These are phyloP conservation scores for Halocynthia aurantium DNA, from an alignment of 23 tunicate species.

Conservation along the genomic window DNA sequence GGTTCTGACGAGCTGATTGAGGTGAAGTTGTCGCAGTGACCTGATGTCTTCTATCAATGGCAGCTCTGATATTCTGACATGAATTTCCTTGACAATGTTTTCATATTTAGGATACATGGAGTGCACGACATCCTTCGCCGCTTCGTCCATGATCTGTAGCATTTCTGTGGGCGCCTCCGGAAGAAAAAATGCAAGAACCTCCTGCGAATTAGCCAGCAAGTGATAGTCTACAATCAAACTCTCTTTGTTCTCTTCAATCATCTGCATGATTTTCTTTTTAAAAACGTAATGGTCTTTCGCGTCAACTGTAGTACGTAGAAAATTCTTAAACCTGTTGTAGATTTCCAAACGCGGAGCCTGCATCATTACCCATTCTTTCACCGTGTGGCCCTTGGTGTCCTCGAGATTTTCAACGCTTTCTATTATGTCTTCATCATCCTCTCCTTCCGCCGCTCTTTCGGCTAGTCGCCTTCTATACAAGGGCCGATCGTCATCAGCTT, in stretches of 20 bases:
- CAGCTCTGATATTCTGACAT: conserved; percentile 80
- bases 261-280: conserved; percentile 90
- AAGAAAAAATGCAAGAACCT: conserved; percentile 89
- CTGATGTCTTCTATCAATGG: conserved; percentile 93
- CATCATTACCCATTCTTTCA: conserved; percentile 93
- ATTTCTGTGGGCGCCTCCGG: conserved; percentile 97
- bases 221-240: conserved; percentile 90
- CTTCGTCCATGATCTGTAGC: conserved; percentile 89
- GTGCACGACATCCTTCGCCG: conserved; percentile 83
- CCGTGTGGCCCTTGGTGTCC: conserved; percentile 98
- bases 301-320: conserved; percentile 82
- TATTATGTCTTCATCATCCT: conserved; percentile 87
- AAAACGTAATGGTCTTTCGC: conserved; percentile 77
- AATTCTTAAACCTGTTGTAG: conserved; percentile 70
- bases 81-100: conserved; percentile 94
- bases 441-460: conserved; percentile 96
- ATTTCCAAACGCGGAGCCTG: conserved; percentile 85
- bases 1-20: conserved; percentile 93
- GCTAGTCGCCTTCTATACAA: conserved; percentile 73
- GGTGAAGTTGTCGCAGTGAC: conserved; percentile 89
- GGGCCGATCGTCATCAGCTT: conserved; percentile 67
- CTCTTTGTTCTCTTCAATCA: conserved; percentile 99
- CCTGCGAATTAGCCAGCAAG: conserved; percentile 68
- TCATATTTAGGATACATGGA: conserved; percentile 91
- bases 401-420: conserved; percentile 97